These are phyloP conservation scores for Bombyx huttoni DNA, from an alignment of 2,888 invertebrate genomes.

Conservation along the genomic window DNA sequence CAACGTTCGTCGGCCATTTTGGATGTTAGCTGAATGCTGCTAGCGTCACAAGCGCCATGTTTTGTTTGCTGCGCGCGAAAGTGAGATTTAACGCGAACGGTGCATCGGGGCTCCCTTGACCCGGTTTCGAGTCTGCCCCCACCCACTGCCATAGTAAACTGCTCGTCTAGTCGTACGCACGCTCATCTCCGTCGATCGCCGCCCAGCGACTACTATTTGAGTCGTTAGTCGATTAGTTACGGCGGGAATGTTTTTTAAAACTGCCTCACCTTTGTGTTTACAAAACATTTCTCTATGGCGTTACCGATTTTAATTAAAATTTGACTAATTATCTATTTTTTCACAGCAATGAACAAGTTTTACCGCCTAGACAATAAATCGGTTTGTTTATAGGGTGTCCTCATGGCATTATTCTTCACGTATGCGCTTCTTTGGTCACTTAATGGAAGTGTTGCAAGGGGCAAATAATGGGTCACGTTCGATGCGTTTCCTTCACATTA, in stretches of 20 bases:
- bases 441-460: conserved; percentile 13
- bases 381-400: conserved; percentile 18
- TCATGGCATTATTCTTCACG: conserved; percentile 37
- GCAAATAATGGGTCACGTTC: conserved; percentile 17
- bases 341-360: too few relatives aligned
- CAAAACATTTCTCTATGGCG: too few relatives aligned
- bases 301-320: too few relatives aligned
- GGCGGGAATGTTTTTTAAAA: conserved; percentile 24
- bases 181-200: conserved; percentile 13
- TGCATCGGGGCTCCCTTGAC: conserved; percentile 71
- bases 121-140: conserved; percentile 39
- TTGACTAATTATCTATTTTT: too few relatives aligned
- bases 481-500: conserved; percentile 15
- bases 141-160: conserved; percentile 8
- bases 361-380: too few relatives aligned
- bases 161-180: conserved; percentile 2
- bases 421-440: conserved; percentile 20
- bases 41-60: conserved; percentile 53
- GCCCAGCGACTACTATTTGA: conserved; percentile 46
- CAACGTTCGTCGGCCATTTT: conserved; percentile 22
- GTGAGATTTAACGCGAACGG: conserved; percentile 70
- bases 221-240: conserved; percentile 33
- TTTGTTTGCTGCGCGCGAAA: conserved; percentile 66
- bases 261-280: conserved; percentile 12
- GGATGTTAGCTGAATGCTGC: background rate